Evolutionary conservation across 2,888 invertebrate genomes (phyloP), one percentile per base, ranked within the genome.

Genomic region (Drosophila mimetica): DNA sequence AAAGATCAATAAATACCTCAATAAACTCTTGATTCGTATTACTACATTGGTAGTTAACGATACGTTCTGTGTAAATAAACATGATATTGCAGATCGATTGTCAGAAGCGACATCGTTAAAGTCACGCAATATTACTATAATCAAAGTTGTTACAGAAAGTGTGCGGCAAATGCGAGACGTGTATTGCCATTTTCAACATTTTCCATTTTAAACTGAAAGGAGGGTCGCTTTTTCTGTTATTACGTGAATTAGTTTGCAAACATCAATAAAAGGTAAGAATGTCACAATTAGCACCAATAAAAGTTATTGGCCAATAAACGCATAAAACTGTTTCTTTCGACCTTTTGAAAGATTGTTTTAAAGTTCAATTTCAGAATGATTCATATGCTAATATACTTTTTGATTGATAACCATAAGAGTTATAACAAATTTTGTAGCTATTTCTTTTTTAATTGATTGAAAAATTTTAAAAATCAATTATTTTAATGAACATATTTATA

Each of bases 241-340:
- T 57, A 57, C 57, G 57, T 57, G 57, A 57, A 57, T 30, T 53
- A 57, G 57, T 54, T 30, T 14, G 54, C 57, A 28, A 37, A 30
- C 37, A 20, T 14, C 54, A 57, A 54, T 54, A 57, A 54, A 57
- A 30, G 57, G 54, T 54, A 54, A 54, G 57, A 57, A 57, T 57
- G 54, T 57, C 55, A 57, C 55, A 57, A 57, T 57, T 53, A 37
- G 53, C 53, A 39, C 54, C 57, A 53, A 57, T 59, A 44, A 60
- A 60, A 25, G 14, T 46, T 46, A 58, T 58, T 39, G 30, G 41
- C 39, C 39, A 34, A 37, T 46, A 22, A 36, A 59, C 20, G 18
- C n/a, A 37, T 60, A 58, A 60, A 44, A 39, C 20, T 39, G 20
- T 22, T 58, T 22, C 9, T 7, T n/a, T 20, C 22, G 46, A 37